Base-by-base conservation (phyloP, 2,888 invertebrate genomes). In the Ernsta delagoae region DNA sequence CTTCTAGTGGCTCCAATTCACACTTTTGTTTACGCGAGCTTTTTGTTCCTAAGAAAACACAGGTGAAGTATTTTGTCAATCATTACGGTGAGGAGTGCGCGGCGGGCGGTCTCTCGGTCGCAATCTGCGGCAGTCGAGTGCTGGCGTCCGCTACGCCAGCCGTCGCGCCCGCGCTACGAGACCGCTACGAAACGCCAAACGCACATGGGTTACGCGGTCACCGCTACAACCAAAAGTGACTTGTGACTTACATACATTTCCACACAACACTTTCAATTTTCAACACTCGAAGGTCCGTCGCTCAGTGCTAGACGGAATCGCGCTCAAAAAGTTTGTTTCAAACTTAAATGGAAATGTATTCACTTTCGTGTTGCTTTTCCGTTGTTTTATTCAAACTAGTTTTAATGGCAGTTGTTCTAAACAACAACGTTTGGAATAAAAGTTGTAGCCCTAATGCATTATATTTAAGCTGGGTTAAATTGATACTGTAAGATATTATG, bases 21-120 rank as follows among this genome's bases (percentile, higher is more conserved):
- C 77, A 79, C 72, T 45, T n/a, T 79, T 82, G 79, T 85, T 85
- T 83, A 80, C 74, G 75, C 50, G 71, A 77, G 75, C 69, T 81
- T 81, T 82, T 69, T 74, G 71, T 72, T 76, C 75, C 67, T 78
- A 86, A 86, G 83, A 86, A 89, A 87, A 86, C 82, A 85, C 86
- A 89, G 87, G 89, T 90, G 82, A 87, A 87, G 84, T 88, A 87
- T 87, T 89, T 85, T 89, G 86, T 90, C 86, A 91, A 91, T 90
- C 88, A 91, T 90, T 88, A 88, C 77, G 78, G 75, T 74, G 74
- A 71, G 74, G 72, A 74, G 74, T 75, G 78, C 74, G 79, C 74
- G 77, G 73, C 74, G 66, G 73, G 71, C 71, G 75, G 71, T 69
- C 71, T 67, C 70, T 74, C 77, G 79, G 78, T 74, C 75, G 78